These are phyloP conservation scores for Dissostichus mawsoni DNA, from an alignment of 2,113 vertebrate species.

Conservation along the genomic window DNA sequence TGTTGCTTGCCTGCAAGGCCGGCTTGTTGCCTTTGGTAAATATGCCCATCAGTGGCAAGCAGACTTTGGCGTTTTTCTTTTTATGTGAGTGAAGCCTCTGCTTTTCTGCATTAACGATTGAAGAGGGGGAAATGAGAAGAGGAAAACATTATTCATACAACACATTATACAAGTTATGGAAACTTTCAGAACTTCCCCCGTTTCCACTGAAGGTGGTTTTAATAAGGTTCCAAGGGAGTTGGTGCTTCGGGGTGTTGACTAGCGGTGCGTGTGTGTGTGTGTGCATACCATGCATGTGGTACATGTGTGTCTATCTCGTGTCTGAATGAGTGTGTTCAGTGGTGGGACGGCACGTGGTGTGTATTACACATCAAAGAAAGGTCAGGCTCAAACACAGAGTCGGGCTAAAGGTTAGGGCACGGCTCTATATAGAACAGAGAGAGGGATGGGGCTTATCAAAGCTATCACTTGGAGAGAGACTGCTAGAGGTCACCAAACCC, in stretches of 20 bases:
- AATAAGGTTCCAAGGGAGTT: constrained; percentile 88
- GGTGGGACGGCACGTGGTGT: constrained; percentile 75
- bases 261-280: constrained; percentile 45
- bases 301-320: constrained; percentile 59
- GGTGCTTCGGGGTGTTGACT: constrained; percentile 76
- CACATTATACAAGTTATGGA: constrained; percentile 84
- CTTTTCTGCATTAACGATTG: constrained; percentile 80
- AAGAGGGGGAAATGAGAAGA: constrained; percentile 76
- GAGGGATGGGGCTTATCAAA: constrained; percentile 81
- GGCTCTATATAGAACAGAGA: constrained; percentile 79
- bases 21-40: constrained; percentile 81
- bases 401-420: constrained; percentile 81
- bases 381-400: constrained; percentile 81
- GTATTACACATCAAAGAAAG: constrained; percentile 85
- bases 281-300: constrained; percentile 29
- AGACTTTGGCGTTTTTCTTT: constrained; percentile 69
- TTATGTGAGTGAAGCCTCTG: constrained; percentile 77
- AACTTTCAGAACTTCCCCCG: constrained; percentile 84
- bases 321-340: constrained; percentile 70
- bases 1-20: constrained; percentile 67
- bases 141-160: constrained; percentile 85
- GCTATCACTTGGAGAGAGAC: constrained; percentile 81
- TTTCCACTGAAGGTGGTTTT: constrained; percentile 84
- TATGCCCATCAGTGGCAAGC: constrained; percentile 79
- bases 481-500: constrained; percentile 80